Base-by-base conservation (phyloP, 2,797 vertebrate genomes). In the Eremophila alpestris region DNA sequence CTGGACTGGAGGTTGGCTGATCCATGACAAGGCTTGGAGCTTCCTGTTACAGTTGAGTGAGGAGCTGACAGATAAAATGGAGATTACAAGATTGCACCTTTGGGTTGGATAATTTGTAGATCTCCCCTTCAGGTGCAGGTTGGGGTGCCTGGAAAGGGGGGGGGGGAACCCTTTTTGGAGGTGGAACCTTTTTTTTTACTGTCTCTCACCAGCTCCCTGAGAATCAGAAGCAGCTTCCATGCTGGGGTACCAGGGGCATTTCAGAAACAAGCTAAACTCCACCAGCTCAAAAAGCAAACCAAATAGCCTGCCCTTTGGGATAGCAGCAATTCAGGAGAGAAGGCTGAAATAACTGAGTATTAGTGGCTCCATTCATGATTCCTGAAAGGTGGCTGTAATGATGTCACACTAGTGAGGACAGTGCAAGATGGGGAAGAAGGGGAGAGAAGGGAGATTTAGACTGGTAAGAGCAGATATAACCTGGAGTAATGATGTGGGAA, bases 91-190 rank as follows among this genome's bases (percentile, higher is more conserved):
- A 4, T 78, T 69, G 65, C 64, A 69, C 62, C 67, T n/a, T 87
- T 7, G 10, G 8, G 2, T 30, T 5, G 13, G 29, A 34, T 62
- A 3, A 3, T 78, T 85, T 77, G 63, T 87, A 30, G 16, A 17
- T 55, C 22, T 70, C 8, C 10, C 16, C 18, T 74, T 45, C 32
- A 32, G 45, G 15, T 27, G 6, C 23, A 36, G 21, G 36, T 16
- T 2, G 2, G 15, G 40, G 38, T 45, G 16, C 27, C 23, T 6
- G 4, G 8, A 30, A n/a, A 62, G 18, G 51, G 0, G 0, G 0
- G 0, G 16, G 16, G 7, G 10, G 3, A 41, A 27, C 12, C 6
- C 4, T 64, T 75, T 78, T 38, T 2, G 7, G 26, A 70, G 24
- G 11, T 30, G 9, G 10, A 41, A 69, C 20, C 4, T 16, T 67